phyloP scores from a whole-genome alignment of 2,888 invertebrate genomes.

The Acrocera orbiculus region DNA sequence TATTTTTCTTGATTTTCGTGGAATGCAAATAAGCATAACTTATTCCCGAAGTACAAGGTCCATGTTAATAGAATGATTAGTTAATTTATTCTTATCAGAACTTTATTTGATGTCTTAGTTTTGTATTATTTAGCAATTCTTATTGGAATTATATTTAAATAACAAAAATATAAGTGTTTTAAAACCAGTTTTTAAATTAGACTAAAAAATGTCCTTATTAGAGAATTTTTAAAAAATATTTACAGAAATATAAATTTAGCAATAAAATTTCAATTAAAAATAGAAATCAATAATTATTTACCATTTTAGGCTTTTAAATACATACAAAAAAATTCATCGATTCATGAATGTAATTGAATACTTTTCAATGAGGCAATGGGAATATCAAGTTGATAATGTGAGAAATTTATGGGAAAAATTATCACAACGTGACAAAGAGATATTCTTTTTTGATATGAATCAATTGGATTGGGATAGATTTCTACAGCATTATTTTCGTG shows the following conservation, averaged over 20 bases:
- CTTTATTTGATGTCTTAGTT: no score
- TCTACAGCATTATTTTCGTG: slow-evolving; percentile 46
- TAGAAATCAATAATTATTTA: neutral
- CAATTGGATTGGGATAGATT: slow-evolving; percentile 58
- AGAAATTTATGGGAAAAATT: slow-evolving; percentile 39
- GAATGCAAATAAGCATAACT: no score
- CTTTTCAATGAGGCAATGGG: slow-evolving; percentile 65
- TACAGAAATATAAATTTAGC: neutral
- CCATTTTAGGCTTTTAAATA: slow-evolving; percentile 45
- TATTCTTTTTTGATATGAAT: slow-evolving; percentile 55
- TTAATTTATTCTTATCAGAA: no score
- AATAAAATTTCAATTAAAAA: neutral
- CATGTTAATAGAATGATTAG: no score
- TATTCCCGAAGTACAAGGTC: no score
- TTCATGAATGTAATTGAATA: slow-evolving; percentile 56
- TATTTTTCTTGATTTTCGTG: no score
- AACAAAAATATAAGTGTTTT: no score
- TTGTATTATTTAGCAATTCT: no score
- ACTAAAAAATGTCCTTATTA: neutral
- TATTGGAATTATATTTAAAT: no score
- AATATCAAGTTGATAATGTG: slow-evolving; percentile 45
- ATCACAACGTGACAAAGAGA: slow-evolving; percentile 37
- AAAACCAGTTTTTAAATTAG: no score
- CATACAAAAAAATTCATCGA: slow-evolving; percentile 58
- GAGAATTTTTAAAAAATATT: slow-evolving; percentile 1